Percentiles rank a stretch among this genome's conserved stretches.
Conservation (phyloP, 2,113 vertebrate species). For the Candoia aspera region DNA sequence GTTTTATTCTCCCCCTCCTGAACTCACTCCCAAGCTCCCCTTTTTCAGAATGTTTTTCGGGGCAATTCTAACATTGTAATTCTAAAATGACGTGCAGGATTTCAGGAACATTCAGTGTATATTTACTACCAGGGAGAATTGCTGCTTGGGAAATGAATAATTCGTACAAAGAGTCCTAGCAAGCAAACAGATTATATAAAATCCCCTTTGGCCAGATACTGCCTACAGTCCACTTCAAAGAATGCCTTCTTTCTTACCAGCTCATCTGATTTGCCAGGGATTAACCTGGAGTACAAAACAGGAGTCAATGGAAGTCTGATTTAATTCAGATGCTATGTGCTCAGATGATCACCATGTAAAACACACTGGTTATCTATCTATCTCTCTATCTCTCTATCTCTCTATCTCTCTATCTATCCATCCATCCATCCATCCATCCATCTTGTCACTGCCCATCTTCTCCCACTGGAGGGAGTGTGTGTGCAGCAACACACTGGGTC, state of each 20-base stretch:
- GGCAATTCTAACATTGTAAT: slow-evolving; percentile 68
- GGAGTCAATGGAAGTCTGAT: slow-evolving; percentile 20
- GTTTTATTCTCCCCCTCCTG: slow-evolving; percentile 12
- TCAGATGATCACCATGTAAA: neutral
- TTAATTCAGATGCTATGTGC: neutral
- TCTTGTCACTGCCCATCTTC: too few species aligned
- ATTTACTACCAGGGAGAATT: slow-evolving; percentile 66
- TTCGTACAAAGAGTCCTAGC: slow-evolving; percentile 58
- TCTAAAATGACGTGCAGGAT: slow-evolving; percentile 55
- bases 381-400: too few species aligned
- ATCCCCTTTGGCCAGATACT: slow-evolving; percentile 21
- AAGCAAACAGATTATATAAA: slow-evolving; percentile 60
- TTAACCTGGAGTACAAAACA: slow-evolving; percentile 60
- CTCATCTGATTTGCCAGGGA: slow-evolving; percentile 52
- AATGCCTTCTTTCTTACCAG: slow-evolving; percentile 46
- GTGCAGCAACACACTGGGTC: neutral
- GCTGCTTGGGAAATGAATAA: slow-evolving; percentile 68
- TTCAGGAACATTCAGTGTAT: slow-evolving; percentile 64
- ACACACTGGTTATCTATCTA: neutral
- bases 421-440: too few species aligned
- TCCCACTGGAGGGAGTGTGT: too few species aligned
- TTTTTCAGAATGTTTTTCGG: neutral
- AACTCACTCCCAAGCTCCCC: slow-evolving; percentile 25
- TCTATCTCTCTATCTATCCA: too few species aligned
- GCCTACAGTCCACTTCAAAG: slow-evolving; percentile 25